phyloP scores from a whole-genome alignment of 1,140 invertebrate genomes.

The Cryptotermes secundus region DNA sequence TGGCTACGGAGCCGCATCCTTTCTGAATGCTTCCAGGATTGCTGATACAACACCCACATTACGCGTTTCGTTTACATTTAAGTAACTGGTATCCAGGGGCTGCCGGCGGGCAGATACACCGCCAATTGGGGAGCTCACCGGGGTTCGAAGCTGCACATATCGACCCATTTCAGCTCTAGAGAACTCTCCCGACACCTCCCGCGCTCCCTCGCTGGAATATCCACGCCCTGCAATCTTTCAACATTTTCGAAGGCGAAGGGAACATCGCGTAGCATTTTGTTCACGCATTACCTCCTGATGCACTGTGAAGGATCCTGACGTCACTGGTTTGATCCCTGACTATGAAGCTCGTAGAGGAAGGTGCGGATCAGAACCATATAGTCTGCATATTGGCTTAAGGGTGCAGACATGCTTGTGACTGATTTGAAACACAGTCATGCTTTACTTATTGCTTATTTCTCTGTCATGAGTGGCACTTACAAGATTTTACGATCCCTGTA shows the following conservation, averaged over 20 bases:
- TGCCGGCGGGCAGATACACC: background rate
- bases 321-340: background rate
- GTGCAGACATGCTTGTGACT: no score
- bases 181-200: background rate
- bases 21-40: no score
- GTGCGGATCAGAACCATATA: no score
- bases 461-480: no score
- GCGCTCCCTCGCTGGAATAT: background rate
- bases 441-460: no score
- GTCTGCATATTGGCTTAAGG: no score
- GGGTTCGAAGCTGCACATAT: constrained; percentile 13
- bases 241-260: background rate
- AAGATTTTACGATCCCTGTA: no score
- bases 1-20: no score
- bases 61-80: no score
- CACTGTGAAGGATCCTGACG: background rate
- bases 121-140: background rate
- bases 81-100: background rate
- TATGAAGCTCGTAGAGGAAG: background rate
- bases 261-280: background rate
- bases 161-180: constrained; percentile 7
- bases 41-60: no score
- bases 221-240: background rate
- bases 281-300: background rate
- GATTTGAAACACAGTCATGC: no score